Evolutionary conservation across 2,797 vertebrate species (phyloP).

Genomic region (Psittacula echo): DNA sequence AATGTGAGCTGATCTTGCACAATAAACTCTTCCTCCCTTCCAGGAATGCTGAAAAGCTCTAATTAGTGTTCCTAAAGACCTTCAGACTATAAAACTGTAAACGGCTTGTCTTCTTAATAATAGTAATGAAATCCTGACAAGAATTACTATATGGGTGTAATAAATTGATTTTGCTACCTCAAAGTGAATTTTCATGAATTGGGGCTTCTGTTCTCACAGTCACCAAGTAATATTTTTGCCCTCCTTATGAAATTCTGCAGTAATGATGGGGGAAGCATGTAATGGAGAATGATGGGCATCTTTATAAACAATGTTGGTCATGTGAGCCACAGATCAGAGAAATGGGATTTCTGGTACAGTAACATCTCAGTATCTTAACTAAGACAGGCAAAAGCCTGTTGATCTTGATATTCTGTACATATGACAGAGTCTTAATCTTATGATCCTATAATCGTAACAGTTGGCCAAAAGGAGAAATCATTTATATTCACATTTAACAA

Average conservation of each 20-base stretch:
- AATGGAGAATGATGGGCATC: neutral
- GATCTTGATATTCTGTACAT: neutral
- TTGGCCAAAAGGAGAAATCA: neutral
- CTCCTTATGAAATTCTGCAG: slow-evolving; percentile 8
- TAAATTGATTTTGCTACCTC: slow-evolving; percentile 46
- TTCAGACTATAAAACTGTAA: neutral
- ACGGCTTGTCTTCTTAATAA: slow-evolving; percentile 25
- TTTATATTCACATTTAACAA: neutral
- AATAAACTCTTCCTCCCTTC: neutral
- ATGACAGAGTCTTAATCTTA: neutral
- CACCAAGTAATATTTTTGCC: slow-evolving; percentile 8
- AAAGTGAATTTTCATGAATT: slow-evolving; percentile 34
- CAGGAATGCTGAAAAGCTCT: neutral
- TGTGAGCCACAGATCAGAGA: neutral
- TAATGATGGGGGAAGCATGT: neutral
- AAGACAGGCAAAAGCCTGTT: neutral
- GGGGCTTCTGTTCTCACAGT: slow-evolving; percentile 13
- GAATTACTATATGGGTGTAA: slow-evolving; percentile 40
- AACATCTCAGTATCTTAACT: neutral
- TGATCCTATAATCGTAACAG: neutral
- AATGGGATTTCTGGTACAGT: neutral
- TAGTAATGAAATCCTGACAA: slow-evolving; percentile 22
- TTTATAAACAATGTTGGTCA: neutral
- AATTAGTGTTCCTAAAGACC: slow-evolving; percentile 11
- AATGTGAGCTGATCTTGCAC: neutral